Conservation (phyloP, 2,888 invertebrate genomes). For the Drosophila fulvimacula region DNA sequence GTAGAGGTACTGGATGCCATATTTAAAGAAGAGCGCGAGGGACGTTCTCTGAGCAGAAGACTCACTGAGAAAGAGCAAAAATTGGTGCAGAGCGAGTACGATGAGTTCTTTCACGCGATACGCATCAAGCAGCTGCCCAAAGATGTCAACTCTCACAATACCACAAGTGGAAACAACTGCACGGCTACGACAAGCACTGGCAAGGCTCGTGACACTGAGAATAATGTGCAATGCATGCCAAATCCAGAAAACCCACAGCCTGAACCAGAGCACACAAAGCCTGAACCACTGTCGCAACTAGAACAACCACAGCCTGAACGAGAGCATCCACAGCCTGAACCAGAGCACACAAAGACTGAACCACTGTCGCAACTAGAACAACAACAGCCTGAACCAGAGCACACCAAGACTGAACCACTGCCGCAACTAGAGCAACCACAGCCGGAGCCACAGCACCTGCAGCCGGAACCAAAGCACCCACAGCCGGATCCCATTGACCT, state of each 20-base stretch:
- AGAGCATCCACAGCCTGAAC: background rate
- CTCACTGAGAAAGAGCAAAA: background rate
- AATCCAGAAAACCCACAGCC: background rate
- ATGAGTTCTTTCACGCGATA: conserved; percentile 58
- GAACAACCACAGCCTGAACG: too few species aligned
- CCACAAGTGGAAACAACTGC: background rate
- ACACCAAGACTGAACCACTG: background rate
- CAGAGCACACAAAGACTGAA: background rate
- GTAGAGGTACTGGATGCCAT: conserved; percentile 70
- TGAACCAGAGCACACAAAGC: background rate
- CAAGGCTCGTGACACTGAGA: background rate
- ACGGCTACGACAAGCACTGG: background rate
- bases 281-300: background rate
- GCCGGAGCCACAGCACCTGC: background rate
- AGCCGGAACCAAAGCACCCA: background rate
- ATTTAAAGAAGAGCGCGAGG: conserved; percentile 53
- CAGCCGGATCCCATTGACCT: background rate
- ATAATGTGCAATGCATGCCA: conserved; percentile 12
- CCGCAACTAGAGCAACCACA: background rate
- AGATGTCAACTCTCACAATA: background rate
- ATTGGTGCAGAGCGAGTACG: conserved; percentile 49
- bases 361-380: background rate
- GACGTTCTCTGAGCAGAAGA: background rate
- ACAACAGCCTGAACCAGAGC: background rate
- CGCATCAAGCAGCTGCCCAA: conserved; percentile 52